Percentiles rank a stretch among this genome's conserved stretches.
These are phyloP conservation scores for Numenius arquata DNA, from an alignment of 2,113 vertebrate genomes.

Conservation along the genomic window DNA sequence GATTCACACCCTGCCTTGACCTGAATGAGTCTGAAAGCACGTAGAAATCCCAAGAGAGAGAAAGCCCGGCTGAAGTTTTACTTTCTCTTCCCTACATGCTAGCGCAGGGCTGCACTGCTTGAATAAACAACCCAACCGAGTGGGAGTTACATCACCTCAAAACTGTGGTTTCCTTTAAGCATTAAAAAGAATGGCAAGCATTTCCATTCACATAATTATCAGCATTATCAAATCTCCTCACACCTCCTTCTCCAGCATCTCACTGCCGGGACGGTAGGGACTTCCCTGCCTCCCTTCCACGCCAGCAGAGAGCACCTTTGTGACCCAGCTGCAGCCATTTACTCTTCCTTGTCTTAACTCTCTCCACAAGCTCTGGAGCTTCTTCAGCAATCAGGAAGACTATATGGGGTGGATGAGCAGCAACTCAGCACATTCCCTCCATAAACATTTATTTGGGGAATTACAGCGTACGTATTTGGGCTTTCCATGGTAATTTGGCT, in stretches of 20 bases:
- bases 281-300: background rate
- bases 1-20: background rate
- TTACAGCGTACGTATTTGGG: background rate
- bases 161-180: background rate
- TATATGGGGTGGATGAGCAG: background rate
- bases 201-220: background rate
- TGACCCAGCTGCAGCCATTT: background rate
- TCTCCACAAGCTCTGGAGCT: background rate
- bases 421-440: background rate
- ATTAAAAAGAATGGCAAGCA: background rate
- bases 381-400: background rate
- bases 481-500: background rate
- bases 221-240: background rate
- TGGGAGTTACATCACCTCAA: conserved; percentile 6
- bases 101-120: background rate
- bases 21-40: background rate
- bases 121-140: background rate
- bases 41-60: background rate
- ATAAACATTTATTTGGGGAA: conserved; percentile 11
- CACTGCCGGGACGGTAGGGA: background rate
- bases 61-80: background rate
- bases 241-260: background rate
- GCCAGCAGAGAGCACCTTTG: background rate
- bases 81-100: background rate
- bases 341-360: background rate